Base-by-base conservation (phyloP, 2,113 vertebrate species). In the Turdus rufiventris region DNA sequence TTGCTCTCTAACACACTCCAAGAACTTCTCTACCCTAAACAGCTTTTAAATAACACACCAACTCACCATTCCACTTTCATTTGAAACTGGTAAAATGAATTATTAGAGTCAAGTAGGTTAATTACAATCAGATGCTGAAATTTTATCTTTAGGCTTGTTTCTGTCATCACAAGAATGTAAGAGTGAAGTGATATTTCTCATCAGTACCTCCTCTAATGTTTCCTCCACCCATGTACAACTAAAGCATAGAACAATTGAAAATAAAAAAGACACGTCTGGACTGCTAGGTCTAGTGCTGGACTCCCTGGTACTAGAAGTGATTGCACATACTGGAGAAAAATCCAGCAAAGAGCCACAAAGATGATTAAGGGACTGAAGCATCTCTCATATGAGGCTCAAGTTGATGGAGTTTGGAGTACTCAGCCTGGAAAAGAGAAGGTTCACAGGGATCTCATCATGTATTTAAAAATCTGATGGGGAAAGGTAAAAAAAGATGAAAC, bases 11-110 rank as follows among this genome's bases (percentile, higher is more conserved):
- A 3, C 2, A 5, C 2, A 24, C 15, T 26, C 3, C 14, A 68
- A 8, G 2, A 85, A 6, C 2, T 4, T 24, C 4, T 51, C 1
- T 7, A 10, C 12, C 5, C 14, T 51, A 36, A 24, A 42, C 4
- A 78, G 28, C 28, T 56, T 75, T 57, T 73, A 75, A 85, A 60
- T 21, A 85, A 51, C 26, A 67, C 15, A 63, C 2, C 14, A 75
- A 17, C 5, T 54, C 43, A 51, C 33, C 5, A 25, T 36, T 60
- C 58, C 45, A 36, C 18, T 54, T 77, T 42, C 17, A 45, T 66
- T 23, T 84, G 20, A 12, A 65, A 17, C 14, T 74, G 5, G 21
- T 42, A 17, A 91, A 54, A 72, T 67, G 45, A 79, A 63, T 73
- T 65, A 43, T 68, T 65, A 43, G 48, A 75, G 25, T 70, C 21